Evolutionary conservation across 2,888 invertebrate genomes (phyloP).

Genomic region (Thumatha senex): DNA sequence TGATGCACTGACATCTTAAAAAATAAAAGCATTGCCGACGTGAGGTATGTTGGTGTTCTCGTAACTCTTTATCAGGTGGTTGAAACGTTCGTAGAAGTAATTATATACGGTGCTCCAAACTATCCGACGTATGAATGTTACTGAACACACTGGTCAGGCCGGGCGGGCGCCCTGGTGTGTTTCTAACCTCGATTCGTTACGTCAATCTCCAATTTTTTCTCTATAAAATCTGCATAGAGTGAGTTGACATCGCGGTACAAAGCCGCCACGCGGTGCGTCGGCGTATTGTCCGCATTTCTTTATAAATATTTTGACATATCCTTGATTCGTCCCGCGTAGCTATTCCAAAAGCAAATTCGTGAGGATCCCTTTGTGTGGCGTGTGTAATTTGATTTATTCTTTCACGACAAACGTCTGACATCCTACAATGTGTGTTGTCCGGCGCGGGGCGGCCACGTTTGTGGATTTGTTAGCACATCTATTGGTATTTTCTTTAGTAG

Average conservation of each 20-base stretch:
- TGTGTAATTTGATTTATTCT: conserved; percentile 82
- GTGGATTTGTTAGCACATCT: conserved; percentile 76
- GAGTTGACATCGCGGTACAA: conserved; percentile 77
- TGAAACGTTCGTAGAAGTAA: conserved; percentile 73
- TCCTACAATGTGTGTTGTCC: conserved; percentile 59
- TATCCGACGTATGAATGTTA: conserved; percentile 65
- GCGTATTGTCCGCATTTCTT: conserved; percentile 76
- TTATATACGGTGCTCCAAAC: conserved; percentile 76
- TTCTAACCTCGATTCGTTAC: conserved; percentile 73
- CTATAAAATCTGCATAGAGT: conserved; percentile 77
- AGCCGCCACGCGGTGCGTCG: conserved; percentile 64
- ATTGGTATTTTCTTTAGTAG: conserved; percentile 69
- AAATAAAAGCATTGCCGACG: conserved; percentile 52
- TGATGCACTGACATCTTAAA: conserved; percentile 48
- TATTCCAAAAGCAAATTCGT: conserved; percentile 75
- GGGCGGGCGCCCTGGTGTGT: conserved; percentile 59
- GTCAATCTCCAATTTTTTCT: conserved; percentile 77
- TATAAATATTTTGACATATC: conserved; percentile 83
- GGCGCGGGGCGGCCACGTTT: conserved; percentile 62
- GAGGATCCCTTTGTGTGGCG: conserved; percentile 73
- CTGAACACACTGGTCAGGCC: conserved; percentile 56
- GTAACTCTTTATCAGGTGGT: conserved; percentile 73
- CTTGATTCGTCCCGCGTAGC: conserved; percentile 73
- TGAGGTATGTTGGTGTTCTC: conserved; percentile 57
- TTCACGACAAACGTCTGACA: conserved; percentile 73